Base-by-base conservation (phyloP, 2,113 vertebrate species). In the Solea solea region DNA sequence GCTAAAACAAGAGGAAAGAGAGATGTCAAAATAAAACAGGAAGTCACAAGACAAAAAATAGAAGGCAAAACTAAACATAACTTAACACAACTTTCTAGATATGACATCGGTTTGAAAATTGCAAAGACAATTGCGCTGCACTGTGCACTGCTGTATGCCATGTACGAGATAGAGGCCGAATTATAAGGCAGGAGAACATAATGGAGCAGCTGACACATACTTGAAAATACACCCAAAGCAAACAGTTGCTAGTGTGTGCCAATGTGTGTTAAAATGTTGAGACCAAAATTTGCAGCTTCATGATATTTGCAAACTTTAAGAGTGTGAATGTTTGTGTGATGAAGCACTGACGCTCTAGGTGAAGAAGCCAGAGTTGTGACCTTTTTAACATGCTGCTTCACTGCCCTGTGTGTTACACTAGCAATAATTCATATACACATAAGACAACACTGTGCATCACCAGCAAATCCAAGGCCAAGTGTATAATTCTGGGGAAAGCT, bases 331-430 rank as follows among this genome's bases (percentile, higher is more conserved):
- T 11, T 34, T 39, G 46, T 69, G 72, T 50, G 77, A 61, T 40
- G 11, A 42, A 77, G 59, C 41, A 54, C 5, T 54, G 59, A 72
- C 34, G 63, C 52, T 39, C 61, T 62, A 73, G 69, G 69, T 80
- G 56, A 59, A 40, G 69, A 82, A 77, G 63, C 69, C 78, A 63
- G 74, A 73, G 78, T 50, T 58, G 51, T 81, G 82, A 88, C 78
- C 80, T 83, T 86, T 84, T 82, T 86, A 87, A 87, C 75, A 9
- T 87, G 78, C 56, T 34, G 58, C 80, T 59, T 80, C 54, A n/a
- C 74, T 69, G 61, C 74, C 71, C 66, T 59, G 46, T 46, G 64
- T 78, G 51, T 63, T 41, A 27, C 54, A 39, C 57, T 64, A 40
- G 70, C 69, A 64, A 59, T 58, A 76, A 73, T 69, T 65, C 70